Evolutionary conservation across 1,140 invertebrate genomes (phyloP), one percentile per base, ranked within the genome.

Genomic region (Drosophila sucinea): DNA sequence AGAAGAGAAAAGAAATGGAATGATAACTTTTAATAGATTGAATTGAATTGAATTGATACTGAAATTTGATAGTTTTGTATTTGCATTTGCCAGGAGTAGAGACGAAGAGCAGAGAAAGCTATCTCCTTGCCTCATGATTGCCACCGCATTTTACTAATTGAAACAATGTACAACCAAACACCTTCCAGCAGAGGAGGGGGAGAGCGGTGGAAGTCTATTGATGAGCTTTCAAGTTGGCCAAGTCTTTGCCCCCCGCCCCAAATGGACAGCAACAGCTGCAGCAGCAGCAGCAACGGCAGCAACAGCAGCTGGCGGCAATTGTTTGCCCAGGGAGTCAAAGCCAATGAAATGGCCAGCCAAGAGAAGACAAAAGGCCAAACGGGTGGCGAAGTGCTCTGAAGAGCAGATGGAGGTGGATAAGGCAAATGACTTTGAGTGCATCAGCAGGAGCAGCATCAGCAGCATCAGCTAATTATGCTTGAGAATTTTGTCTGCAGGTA

Each of bases 391-490:
- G 30, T 4, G 4, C 2, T 2, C 4, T 30, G 11, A 1, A n/a
- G 25, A 32, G 32, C 8, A 25, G 10, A 11, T 79, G 64, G 64
- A 67, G 66, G 54, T 65, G 63, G 60, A 55, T 10, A 33, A 33
- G 62, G 77, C 62, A 81, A 84, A 81, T 85, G 81, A 81, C 81
- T 85, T 86, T 78, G 67, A 85, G 81, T 85, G 81, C 81, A 86
- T 40, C 82, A 60, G 60, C 66, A 78, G 67, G 58, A 75, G 38
- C 67, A 70, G 27, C 71, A 62, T 74, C 72, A 75, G 38, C 67
- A 70, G 27, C 71, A 62, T 74, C 72, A 69, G 67, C 81, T 86
- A 79, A 85, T 85, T 85, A 85, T 75, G 82, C 70, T 65, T 68
- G 81, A 86, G 82, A 82, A 86, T 69, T 81, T 71, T 75, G 70